Evolutionary conservation across 2,797 vertebrate genomes (phyloP).

Genomic region (Crax fasciolata): DNA sequence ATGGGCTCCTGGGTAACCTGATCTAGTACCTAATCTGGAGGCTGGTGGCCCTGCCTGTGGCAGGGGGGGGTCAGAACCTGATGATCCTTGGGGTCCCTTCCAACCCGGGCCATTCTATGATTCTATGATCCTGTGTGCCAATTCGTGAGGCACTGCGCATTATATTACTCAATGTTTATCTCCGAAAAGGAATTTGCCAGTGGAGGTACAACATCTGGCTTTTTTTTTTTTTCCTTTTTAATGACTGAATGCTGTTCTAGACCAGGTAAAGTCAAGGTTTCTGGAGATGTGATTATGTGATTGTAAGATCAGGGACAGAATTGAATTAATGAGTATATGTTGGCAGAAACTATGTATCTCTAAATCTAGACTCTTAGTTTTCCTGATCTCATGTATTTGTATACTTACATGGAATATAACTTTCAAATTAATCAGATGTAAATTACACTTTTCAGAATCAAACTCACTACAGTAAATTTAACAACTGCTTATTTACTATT

Average conservation of each 20-base stretch:
- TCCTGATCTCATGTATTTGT: background rate
- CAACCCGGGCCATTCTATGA: too few relatives aligned
- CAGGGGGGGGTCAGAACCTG: too few relatives aligned
- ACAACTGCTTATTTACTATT: background rate
- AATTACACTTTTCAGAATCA: background rate
- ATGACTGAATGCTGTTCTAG: background rate
- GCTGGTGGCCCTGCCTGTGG: too few relatives aligned
- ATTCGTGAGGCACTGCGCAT: background rate
- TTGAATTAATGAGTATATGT: background rate
- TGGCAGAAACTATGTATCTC: background rate
- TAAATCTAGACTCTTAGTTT: background rate
- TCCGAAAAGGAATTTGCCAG: background rate
- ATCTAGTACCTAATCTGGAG: too few relatives aligned
- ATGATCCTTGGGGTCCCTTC: too few relatives aligned
- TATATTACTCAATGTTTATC: background rate
- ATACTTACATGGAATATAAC: background rate
- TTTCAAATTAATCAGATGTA: background rate
- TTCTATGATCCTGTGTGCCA: background rate
- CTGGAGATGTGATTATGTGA: background rate
- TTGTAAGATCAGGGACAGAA: background rate
- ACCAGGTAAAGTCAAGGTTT: background rate
- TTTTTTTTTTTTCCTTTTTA: background rate
- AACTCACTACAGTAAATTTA: background rate
- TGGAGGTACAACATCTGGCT: background rate
- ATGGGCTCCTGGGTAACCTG: too few relatives aligned